phyloP scores from a whole-genome alignment of 2,797 vertebrate genomes.

The Rhincodon typus region DNA sequence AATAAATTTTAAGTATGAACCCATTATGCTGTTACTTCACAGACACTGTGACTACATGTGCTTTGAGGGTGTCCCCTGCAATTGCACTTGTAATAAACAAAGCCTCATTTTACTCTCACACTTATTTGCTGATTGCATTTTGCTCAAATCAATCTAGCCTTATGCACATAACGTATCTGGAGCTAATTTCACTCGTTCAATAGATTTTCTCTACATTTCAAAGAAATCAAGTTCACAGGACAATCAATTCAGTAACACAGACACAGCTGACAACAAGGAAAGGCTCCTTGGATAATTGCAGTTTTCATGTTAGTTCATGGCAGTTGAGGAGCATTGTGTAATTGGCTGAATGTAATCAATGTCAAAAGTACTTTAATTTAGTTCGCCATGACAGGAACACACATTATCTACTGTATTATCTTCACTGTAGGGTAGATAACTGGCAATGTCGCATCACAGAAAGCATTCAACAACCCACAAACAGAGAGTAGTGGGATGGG shows the following conservation, averaged over 20 bases:
- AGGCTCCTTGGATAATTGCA: neutral
- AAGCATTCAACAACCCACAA: neutral
- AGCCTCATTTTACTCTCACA: no score
- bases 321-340: neutral
- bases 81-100: no score
- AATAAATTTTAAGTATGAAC: no score
- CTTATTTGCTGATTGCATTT: neutral
- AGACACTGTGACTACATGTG: no score
- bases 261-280: neutral
- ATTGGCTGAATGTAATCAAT: slow-evolving; percentile 14
- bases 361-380: slow-evolving; percentile 12
- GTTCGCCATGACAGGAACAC: neutral
- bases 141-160: neutral
- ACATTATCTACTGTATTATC: neutral
- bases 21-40: no score
- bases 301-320: neutral
- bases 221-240: neutral
- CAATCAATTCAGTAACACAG: neutral
- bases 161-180: neutral
- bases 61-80: no score
- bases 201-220: neutral
- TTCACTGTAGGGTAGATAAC: neutral
- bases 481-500: neutral
- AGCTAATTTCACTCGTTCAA: neutral
- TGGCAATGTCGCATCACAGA: neutral